Percentiles rank a stretch among this genome's conserved stretches.
Conservation (phyloP, 1,140 invertebrate species). For the Scylla paramamosain region DNA sequence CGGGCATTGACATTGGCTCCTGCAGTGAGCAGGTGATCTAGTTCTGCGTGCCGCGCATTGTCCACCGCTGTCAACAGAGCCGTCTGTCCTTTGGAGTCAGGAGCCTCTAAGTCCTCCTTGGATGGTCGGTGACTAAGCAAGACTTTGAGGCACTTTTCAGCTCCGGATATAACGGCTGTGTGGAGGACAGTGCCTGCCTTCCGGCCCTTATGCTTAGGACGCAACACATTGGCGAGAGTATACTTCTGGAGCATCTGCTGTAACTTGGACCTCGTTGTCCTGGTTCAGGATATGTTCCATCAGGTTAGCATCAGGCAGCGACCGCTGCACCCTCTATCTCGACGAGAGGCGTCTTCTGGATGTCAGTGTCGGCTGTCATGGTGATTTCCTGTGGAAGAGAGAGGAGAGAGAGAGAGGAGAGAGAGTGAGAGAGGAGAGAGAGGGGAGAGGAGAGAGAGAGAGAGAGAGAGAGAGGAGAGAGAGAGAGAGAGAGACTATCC, state of each 20-base stretch:
- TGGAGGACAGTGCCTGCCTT: constrained; percentile 36
- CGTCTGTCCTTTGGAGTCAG: constrained; percentile 71
- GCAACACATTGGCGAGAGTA: constrained; percentile 36
- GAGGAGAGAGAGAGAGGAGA: neutral
- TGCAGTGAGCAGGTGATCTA: constrained; percentile 59
- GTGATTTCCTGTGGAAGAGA: neutral
- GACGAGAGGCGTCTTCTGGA: constrained; percentile 62
- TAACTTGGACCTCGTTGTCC: constrained; percentile 50
- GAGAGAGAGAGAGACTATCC: neutral
- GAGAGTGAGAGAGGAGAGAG: neutral
- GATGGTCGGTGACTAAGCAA: constrained; percentile 42
- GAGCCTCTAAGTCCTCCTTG: constrained; percentile 65
- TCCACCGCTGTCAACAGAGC: constrained; percentile 65
- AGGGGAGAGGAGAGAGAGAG: neutral
- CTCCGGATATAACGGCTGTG: constrained; percentile 38
- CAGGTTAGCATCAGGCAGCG: neutral
- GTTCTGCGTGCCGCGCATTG: neutral
- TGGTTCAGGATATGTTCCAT: constrained; percentile 26
- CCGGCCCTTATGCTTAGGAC: constrained; percentile 38
- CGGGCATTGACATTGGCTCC: constrained; percentile 71
- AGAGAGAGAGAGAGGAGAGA: neutral
- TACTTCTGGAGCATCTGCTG: constrained; percentile 32
- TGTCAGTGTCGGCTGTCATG: constrained; percentile 65
- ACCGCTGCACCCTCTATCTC: neutral
- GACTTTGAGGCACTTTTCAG: constrained; percentile 55